Evolutionary conservation across 2,888 invertebrate genomes (phyloP).

Genomic region (Ectemnius cavifrons): DNA sequence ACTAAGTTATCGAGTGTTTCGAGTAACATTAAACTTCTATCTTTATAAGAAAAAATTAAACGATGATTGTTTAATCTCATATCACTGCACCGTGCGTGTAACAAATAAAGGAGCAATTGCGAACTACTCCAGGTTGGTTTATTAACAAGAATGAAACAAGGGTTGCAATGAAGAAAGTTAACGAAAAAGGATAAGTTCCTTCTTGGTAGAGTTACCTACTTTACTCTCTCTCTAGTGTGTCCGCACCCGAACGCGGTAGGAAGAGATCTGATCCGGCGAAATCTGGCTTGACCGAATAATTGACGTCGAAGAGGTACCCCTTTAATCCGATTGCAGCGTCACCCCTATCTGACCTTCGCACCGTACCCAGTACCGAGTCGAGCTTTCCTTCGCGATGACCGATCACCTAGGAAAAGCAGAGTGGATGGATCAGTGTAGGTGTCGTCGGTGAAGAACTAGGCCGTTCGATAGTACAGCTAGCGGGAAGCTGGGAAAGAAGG

Average conservation of each 20-base stretch:
- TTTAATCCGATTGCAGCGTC: slow-evolving; percentile 5
- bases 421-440: no score
- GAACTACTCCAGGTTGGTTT: no score
- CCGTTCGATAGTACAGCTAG: neutral
- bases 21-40: no score
- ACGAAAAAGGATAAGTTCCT: neutral
- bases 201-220: slow-evolving; percentile 28
- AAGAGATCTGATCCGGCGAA: slow-evolving; percentile 19
- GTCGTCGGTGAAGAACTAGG: no score
- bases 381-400: neutral
- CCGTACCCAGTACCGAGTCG: slow-evolving; percentile 1
- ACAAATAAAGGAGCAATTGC: no score
- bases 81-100: no score
- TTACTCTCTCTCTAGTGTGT: slow-evolving; percentile 32
- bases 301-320: neutral
- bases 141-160: no score
- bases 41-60: no score
- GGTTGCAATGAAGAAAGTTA: no score
- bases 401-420: no score
- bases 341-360: slow-evolving; percentile 43
- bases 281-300: slow-evolving; percentile 11
- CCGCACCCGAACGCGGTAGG: slow-evolving; percentile 35
- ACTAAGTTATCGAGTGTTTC: no score
- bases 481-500: slow-evolving; percentile 1
- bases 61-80: no score